Conservation (phyloP, 37 sponge, comb jelly and placozoan genomes). For the Cliona cf. orientalis region DNA sequence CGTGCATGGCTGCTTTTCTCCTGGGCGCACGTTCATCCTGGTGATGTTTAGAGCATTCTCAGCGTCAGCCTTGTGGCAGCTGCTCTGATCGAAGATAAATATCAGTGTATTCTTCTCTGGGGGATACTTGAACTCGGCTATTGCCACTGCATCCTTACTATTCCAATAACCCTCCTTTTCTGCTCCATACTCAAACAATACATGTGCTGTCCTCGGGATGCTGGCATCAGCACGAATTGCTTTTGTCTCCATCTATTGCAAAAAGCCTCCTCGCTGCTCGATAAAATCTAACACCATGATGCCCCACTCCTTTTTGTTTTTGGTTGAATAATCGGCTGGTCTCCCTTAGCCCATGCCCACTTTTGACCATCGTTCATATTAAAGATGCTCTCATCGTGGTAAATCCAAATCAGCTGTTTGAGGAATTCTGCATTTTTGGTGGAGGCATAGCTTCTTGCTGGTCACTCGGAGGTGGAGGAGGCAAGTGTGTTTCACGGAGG, state of each 20-base stretch:
- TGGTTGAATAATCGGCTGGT: not conserved
- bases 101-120: not conserved
- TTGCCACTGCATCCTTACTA: not conserved
- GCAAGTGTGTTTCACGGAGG: not conserved
- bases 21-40: not conserved
- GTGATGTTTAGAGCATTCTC: not conserved
- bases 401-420: not conserved
- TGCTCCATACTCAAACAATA: constrained; percentile 48
- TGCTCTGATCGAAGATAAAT: constrained; percentile 1
- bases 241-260: not conserved
- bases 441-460: no score
- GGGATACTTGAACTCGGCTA: not conserved
- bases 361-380: constrained; percentile 9
- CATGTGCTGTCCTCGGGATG: not conserved
- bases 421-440: not conserved
- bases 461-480: not conserved
- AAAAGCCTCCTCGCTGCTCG: constrained; percentile 2
- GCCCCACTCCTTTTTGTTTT: constrained; percentile 1
- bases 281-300: constrained; percentile 13
- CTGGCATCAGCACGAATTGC: not conserved
- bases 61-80: not conserved
- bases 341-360: not conserved
- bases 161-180: constrained; percentile 42
- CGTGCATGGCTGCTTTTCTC: not conserved
- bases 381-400: not conserved